These are phyloP conservation scores for Manduca sexta DNA, from an alignment of 1,140 invertebrate species.

Conservation along the genomic window DNA sequence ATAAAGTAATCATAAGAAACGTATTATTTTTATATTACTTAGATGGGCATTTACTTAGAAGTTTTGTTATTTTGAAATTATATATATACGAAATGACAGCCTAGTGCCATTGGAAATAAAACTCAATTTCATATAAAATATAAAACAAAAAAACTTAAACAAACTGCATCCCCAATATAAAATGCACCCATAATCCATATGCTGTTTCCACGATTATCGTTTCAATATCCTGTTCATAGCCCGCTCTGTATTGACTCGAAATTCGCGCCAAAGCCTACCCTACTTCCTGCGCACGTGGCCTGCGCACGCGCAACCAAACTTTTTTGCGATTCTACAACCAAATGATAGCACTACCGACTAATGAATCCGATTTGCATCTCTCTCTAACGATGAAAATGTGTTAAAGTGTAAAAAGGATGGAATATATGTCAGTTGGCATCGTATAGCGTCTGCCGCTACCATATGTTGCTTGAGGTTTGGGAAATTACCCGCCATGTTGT, in stretches of 20 bases:
- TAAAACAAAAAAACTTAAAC: not conserved
- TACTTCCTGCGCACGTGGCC: constrained; percentile 51
- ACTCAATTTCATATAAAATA: too few species aligned
- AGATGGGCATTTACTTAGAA: too few species aligned
- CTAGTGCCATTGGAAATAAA: too few species aligned
- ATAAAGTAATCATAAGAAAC: too few species aligned
- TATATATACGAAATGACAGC: too few species aligned
- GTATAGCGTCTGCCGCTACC: constrained; percentile 61
- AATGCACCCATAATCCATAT: constrained; percentile 42
- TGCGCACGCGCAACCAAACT: constrained; percentile 46
- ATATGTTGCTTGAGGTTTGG: constrained; percentile 67
- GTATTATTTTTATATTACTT: too few species aligned
- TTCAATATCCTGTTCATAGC: constrained; percentile 61
- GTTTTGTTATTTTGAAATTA: too few species aligned
- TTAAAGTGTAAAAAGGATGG: constrained; percentile 27
- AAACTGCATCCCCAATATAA: not conserved
- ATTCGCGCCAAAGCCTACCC: constrained; percentile 63
- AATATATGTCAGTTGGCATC: constrained; percentile 48
- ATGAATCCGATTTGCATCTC: constrained; percentile 46
- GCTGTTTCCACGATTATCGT: constrained; percentile 44
- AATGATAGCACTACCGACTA: constrained; percentile 58
- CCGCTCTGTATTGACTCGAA: constrained; percentile 42
- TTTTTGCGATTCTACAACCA: constrained; percentile 61
- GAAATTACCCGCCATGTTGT: constrained; percentile 49
- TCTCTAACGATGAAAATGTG: constrained; percentile 19